Evolutionary conservation across 1,140 invertebrate genomes (phyloP).

Genomic region (Tetramorium alpestre): DNA sequence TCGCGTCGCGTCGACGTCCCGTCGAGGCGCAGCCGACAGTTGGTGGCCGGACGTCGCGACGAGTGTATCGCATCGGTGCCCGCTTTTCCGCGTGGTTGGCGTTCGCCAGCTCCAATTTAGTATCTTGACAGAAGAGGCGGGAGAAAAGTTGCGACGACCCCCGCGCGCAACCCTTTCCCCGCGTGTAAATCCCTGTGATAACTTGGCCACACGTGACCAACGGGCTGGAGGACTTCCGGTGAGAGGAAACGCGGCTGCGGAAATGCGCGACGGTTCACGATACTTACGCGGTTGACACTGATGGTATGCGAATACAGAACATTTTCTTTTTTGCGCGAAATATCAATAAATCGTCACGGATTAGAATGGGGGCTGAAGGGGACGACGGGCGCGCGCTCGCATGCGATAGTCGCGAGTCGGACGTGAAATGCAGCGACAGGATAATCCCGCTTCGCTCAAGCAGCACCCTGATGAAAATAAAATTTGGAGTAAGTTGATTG

Average conservation of each 20-base stretch:
- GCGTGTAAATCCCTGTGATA: not conserved
- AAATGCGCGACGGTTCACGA: conserved; percentile 61
- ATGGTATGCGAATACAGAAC: conserved; percentile 63
- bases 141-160: not conserved
- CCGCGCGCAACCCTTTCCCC: no score
- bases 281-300: conserved; percentile 66
- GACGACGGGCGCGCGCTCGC: not conserved
- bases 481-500: no score
- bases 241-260: not conserved
- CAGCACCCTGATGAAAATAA: not conserved
- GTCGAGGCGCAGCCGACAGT: conserved; percentile 69
- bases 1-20: conserved; percentile 59
- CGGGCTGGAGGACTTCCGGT: not conserved
- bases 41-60: conserved; percentile 76
- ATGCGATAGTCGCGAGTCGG: not conserved
- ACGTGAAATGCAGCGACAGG: not conserved
- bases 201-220: not conserved
- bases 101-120: not conserved
- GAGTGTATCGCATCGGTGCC: conserved; percentile 49
- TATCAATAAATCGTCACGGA: not conserved
- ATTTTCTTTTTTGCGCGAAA: not conserved
- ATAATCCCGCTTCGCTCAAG: not conserved
- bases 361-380: not conserved
- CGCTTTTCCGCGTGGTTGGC: not conserved
- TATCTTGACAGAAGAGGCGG: not conserved